Base-by-base conservation (phyloP, 1,140 invertebrate species). In the Neodiprion lecontei region DNA sequence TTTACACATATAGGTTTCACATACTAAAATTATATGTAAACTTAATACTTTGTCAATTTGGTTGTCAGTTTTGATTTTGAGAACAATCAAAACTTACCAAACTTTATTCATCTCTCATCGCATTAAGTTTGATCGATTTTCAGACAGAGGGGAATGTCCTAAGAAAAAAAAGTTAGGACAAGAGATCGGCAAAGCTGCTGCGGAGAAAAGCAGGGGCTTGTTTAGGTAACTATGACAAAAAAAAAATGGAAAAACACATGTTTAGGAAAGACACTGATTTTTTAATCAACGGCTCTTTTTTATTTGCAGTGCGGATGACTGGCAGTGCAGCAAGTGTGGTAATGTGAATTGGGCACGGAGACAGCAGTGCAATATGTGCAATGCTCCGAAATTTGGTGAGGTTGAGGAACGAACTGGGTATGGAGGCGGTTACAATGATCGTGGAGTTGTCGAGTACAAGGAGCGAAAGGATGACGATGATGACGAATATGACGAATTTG, bases 271-370 rank as follows among this genome's bases (percentile, higher is more conserved):
- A 40, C 28, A 40, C 1, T 40, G 5, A 40, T 40, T 40, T 40
- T 40, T 40, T 40, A 40, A 40, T 40, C 28, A 40, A 40, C 28
- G 28, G 23, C 72, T 73, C 11, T 71, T 9, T 50, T 74, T 67
- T 70, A 28, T 48, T 73, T 98, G 96, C 85, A 97, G 96, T 89
- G 98, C 98, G 71, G 98, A 99, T 88, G 98, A 99, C 87, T 99
- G 99, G 99, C 96, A 99, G 84, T 99, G 99, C 87, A 97, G 95
- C 87, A 99, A 99, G 87, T 99, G 98, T 90, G 98, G 97, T 1
- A 99, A 99, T 88, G 98, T 99, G 3, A 99, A 99, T 86, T 99
- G 99, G 99, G 98, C 98, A 12, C 91, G 98, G 74, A 91, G 99
- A 67, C 94, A 95, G 81, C 96, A 96, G 70, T 99, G 99, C 87